These are phyloP conservation scores for Polyodon spathula DNA, from an alignment of 2,113 vertebrate species.

Conservation along the genomic window DNA sequence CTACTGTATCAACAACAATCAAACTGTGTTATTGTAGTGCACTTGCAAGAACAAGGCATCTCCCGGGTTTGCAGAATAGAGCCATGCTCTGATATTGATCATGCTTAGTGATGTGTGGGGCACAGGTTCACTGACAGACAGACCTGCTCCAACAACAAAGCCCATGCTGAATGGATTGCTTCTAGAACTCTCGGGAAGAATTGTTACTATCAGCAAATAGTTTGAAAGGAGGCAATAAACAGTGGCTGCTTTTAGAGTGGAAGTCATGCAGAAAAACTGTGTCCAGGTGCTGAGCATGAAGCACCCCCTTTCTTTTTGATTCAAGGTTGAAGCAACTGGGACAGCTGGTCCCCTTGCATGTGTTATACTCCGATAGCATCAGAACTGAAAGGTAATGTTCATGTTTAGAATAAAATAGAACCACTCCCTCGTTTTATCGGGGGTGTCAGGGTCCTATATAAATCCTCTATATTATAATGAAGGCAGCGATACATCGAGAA, in stretches of 20 bases:
- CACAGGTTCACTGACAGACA: conserved; percentile 23
- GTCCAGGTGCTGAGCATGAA: conserved; percentile 55
- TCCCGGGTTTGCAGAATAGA: conserved; percentile 7
- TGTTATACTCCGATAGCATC: conserved; percentile 11
- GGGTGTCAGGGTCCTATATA: too few relatives aligned
- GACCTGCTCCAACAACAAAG: conserved; percentile 17
- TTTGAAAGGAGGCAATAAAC: conserved; percentile 32
- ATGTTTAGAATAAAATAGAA: too few relatives aligned
- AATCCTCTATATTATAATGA: too few relatives aligned
- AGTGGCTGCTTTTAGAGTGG: conserved; percentile 43
- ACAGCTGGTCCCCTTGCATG: conserved; percentile 14
- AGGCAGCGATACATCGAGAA: too few relatives aligned
- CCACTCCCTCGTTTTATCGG: too few relatives aligned
- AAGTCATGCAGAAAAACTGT: conserved; percentile 46
- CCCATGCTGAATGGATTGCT: conserved; percentile 16
- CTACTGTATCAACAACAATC: conserved; percentile 21
- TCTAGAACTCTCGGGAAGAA: conserved; percentile 4
- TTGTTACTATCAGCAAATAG: conserved; percentile 6
- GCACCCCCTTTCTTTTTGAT: conserved; percentile 32
- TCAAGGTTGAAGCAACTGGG: conserved; percentile 1
- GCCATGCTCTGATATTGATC: conserved; percentile 25
- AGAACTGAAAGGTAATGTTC: conserved; percentile 16
- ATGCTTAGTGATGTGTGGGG: conserved; percentile 19
- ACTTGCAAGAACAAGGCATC: conserved; percentile 3
- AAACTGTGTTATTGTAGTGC: conserved; percentile 5